These are phyloP conservation scores for Pampusana beccarii DNA, from an alignment of 2,113 vertebrate genomes.

Conservation along the genomic window DNA sequence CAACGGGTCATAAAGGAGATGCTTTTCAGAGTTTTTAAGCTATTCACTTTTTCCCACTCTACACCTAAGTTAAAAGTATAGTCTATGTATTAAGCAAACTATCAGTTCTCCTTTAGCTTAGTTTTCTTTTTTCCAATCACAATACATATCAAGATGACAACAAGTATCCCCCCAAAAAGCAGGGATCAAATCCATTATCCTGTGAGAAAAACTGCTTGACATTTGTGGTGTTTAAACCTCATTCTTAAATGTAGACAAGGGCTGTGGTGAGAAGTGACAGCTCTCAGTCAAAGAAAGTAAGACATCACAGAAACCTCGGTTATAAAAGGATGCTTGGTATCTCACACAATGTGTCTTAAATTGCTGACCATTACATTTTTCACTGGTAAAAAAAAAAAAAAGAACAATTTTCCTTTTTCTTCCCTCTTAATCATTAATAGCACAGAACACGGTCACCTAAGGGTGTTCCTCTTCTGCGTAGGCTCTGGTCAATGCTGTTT, in stretches of 20 bases:
- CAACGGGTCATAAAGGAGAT: neutral
- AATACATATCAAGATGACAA: neutral
- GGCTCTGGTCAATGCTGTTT: neutral
- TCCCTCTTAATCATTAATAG: neutral
- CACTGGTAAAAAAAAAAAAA: neutral
- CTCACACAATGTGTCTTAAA: neutral
- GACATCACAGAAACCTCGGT: neutral
- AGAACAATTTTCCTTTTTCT: neutral
- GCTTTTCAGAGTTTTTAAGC: neutral
- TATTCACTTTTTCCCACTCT: neutral
- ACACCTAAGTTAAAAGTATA: conserved; percentile 9
- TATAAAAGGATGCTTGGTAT: neutral
- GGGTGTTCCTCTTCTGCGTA: neutral
- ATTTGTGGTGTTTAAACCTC: neutral
- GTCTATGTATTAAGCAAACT: neutral
- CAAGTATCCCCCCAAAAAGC: neutral
- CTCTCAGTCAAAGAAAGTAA: neutral
- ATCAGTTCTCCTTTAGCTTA: neutral
- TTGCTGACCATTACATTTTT: neutral
- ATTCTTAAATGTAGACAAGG: neutral
- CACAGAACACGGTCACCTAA: neutral
- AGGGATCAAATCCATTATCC: neutral
- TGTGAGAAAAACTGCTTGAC: neutral
- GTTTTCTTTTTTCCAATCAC: neutral
- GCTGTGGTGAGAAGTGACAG: neutral